These are phyloP conservation scores for Choreutis nemorana DNA, from an alignment of 2,888 invertebrate genomes.

Conservation along the genomic window DNA sequence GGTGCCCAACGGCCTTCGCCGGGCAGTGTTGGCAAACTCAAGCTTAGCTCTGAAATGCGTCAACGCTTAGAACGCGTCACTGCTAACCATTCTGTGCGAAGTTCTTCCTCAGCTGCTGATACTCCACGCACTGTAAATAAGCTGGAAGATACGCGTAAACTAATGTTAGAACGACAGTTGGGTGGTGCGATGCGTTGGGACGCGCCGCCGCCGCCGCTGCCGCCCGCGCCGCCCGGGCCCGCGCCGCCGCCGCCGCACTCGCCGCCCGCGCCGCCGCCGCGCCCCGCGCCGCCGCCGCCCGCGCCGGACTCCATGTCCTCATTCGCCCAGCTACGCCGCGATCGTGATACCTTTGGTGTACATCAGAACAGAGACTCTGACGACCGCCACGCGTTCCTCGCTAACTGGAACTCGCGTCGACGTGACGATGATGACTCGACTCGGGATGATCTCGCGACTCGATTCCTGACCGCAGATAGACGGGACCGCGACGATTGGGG, in stretches of 20 bases:
- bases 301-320: constrained; percentile 63
- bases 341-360: constrained; percentile 77
- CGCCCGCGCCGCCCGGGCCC: constrained; percentile 68
- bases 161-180: constrained; percentile 86
- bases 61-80: constrained; percentile 89
- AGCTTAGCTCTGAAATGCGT: constrained; percentile 91
- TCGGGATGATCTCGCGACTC: constrained; percentile 45
- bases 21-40: constrained; percentile 89
- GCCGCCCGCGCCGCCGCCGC: constrained; percentile 60
- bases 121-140: constrained; percentile 79
- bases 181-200: constrained; percentile 72
- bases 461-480: constrained; percentile 48
- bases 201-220: constrained; percentile 72
- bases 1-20: constrained; percentile 84
- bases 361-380: constrained; percentile 71
- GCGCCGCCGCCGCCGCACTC: constrained; percentile 71
- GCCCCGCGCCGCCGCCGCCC: constrained; percentile 70
- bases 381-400: constrained; percentile 59
- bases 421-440: constrained; percentile 46
- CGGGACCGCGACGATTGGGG: constrained; percentile 52
- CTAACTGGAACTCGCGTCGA: constrained; percentile 56
- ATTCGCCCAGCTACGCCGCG: constrained; percentile 74
- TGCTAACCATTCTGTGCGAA: constrained; percentile 85
- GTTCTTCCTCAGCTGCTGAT: constrained; percentile 75
- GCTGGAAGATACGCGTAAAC: constrained; percentile 84